phyloP scores from a whole-genome alignment of 2,113 vertebrate genomes.

The Eleginops maclovinus region DNA sequence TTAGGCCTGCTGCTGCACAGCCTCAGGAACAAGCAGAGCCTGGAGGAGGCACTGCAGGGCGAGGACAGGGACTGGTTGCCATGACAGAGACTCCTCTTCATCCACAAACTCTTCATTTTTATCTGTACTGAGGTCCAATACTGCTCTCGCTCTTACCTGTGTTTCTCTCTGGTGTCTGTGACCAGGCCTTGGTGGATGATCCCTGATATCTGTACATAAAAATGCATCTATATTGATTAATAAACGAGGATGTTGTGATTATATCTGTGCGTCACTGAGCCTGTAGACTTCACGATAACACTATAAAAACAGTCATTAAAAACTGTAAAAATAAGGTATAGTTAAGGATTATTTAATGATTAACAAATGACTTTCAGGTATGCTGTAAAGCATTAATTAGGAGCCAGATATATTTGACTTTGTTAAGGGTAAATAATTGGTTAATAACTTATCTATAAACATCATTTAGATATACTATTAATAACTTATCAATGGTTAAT shows the following conservation, averaged over 20 bases:
- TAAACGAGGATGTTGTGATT: constrained; percentile 74
- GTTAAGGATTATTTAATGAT: too few relatives aligned
- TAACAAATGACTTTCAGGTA: too few relatives aligned
- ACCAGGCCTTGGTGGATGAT: constrained; percentile 33
- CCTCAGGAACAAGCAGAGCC: constrained; percentile 81
- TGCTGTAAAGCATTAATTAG: too few relatives aligned
- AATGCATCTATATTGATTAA: constrained; percentile 80
- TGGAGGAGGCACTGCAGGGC: constrained; percentile 54
- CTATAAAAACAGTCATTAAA: too few relatives aligned
- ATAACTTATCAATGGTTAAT: too few relatives aligned
- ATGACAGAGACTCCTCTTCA: constrained; percentile 61
- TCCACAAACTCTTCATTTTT: constrained; percentile 43
- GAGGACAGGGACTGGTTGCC: constrained; percentile 80
- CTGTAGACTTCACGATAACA: neutral
- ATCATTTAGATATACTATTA: too few relatives aligned
- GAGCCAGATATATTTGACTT: too few relatives aligned
- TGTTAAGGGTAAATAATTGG: too few relatives aligned
- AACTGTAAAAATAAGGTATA: too few relatives aligned
- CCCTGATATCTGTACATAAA: constrained; percentile 74
- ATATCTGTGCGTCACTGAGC: neutral
- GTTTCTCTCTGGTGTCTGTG: constrained; percentile 49
- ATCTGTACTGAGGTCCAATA: constrained; percentile 22
- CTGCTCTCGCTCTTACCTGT: constrained; percentile 31
- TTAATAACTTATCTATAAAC: too few relatives aligned
- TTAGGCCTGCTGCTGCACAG: constrained; percentile 81